Conservation (phyloP, 2,797 vertebrate genomes). For the Periparus ater region DNA sequence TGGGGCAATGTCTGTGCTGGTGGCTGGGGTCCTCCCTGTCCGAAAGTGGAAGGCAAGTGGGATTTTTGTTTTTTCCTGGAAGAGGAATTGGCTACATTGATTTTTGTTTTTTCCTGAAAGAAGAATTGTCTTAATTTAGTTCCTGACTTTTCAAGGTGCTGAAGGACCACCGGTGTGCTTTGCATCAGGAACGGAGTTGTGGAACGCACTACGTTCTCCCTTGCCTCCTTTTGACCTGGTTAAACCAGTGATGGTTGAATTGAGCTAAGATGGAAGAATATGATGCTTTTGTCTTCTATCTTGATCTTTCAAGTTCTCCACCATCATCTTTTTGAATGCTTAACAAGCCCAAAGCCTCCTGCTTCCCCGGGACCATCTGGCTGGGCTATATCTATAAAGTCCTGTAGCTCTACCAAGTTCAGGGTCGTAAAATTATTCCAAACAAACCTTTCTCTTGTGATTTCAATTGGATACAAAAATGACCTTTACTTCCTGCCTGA, state of each 20-base stretch:
- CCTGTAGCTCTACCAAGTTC: conserved; percentile 11
- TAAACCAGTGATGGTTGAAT: not conserved
- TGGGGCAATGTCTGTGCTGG: not conserved
- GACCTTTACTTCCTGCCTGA: conserved; percentile 4
- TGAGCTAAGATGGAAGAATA: not conserved
- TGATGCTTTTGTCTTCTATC: not conserved
- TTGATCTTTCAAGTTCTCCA: not conserved
- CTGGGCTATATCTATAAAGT: conserved; percentile 1
- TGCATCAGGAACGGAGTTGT: not conserved
- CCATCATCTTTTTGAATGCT: not conserved
- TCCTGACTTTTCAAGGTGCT: not conserved
- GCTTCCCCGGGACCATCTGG: conserved; percentile 3
- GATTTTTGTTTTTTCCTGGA: not conserved
- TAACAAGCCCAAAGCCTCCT: not conserved
- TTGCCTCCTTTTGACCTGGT: not conserved
- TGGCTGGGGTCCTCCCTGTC: not conserved
- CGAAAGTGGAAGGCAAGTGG: not conserved
- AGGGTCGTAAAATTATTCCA: conserved; percentile 10
- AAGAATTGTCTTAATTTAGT: not conserved
- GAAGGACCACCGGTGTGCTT: not conserved
- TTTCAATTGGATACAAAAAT: conserved; percentile 1
- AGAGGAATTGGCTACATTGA: not conserved
- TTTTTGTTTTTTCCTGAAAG: not conserved
- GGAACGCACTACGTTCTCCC: not conserved
- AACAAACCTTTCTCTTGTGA: conserved; percentile 38